phyloP scores from a whole-genome alignment of 2,797 vertebrate species.

The Lagorchestes hirsutus region DNA sequence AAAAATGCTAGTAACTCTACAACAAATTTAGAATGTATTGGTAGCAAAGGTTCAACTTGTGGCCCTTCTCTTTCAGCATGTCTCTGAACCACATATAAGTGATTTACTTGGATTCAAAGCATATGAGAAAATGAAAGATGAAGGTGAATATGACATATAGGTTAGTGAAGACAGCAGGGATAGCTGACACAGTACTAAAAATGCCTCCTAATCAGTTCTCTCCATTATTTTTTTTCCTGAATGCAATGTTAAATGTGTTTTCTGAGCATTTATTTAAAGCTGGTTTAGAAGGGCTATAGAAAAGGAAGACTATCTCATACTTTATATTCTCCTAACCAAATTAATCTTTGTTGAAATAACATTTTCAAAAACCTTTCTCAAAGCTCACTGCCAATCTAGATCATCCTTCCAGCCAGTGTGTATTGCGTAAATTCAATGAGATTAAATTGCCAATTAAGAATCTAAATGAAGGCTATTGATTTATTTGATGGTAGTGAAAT shows the following conservation, averaged over 20 bases:
- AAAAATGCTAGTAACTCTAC: not conserved
- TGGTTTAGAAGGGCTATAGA: not conserved
- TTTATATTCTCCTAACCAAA: not conserved
- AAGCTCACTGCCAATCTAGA: not conserved
- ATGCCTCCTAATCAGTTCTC: not conserved
- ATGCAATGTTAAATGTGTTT: not conserved
- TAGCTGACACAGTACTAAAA: not conserved
- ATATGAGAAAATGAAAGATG: not conserved
- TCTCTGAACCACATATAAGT: not conserved
- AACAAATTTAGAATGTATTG: not conserved
- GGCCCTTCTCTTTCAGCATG: not conserved
- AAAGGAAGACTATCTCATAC: not conserved
- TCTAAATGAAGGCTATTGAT: conserved; percentile 51
- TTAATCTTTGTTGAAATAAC: conserved; percentile 27
- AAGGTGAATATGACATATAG: not conserved
- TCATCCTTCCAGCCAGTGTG: not conserved
- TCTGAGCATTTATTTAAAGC: not conserved
- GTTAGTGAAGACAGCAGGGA: not conserved
- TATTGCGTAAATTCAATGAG: conserved; percentile 3
- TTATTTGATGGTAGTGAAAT: not conserved
- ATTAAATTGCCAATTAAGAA: conserved; percentile 56
- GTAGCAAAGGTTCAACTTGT: not conserved
- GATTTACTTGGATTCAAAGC: not conserved
- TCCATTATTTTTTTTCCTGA: not conserved
- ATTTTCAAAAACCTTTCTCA: conserved; percentile 8